A percentile compares a stretch with the other conserved stretches of the same genome.
phyloP scores from a whole-genome alignment of 2,113 vertebrate genomes.

The Corydoras maculifer region DNA sequence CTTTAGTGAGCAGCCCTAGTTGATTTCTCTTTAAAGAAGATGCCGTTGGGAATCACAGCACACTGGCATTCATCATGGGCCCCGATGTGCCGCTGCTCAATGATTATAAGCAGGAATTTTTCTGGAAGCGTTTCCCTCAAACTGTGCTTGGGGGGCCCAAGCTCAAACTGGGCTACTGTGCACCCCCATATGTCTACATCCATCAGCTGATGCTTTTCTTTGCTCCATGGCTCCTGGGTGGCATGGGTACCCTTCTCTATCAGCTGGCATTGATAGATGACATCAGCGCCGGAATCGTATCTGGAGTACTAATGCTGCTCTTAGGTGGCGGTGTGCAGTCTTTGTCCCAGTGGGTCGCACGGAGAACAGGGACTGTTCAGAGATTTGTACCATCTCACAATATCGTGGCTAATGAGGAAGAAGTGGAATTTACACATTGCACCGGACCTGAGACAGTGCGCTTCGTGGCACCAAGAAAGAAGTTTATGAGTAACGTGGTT shows the following conservation, averaged over 20 bases:
- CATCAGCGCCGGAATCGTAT: slow-evolving; percentile 69
- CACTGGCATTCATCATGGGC: slow-evolving; percentile 82
- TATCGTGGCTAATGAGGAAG: slow-evolving; percentile 86
- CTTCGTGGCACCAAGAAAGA: slow-evolving; percentile 92
- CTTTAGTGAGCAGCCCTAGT: slow-evolving; percentile 20
- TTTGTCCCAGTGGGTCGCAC: slow-evolving; percentile 71
- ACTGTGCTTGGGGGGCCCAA: slow-evolving; percentile 87
- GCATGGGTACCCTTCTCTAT: slow-evolving; percentile 80
- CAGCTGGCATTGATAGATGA: slow-evolving; percentile 79
- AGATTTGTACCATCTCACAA: slow-evolving; percentile 75
- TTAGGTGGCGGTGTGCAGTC: slow-evolving; percentile 75
- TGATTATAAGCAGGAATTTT: slow-evolving; percentile 97
- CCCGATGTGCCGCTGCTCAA: slow-evolving; percentile 96
- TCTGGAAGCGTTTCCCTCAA: slow-evolving; percentile 96
- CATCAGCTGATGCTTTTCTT: slow-evolving; percentile 88
- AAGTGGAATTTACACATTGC: slow-evolving; percentile 90
- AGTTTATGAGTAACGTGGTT: slow-evolving; percentile 76
- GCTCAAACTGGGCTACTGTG: slow-evolving; percentile 88
- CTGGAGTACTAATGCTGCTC: slow-evolving; percentile 83
- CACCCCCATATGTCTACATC: slow-evolving; percentile 86
- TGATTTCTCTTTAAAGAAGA: slow-evolving; percentile 16
- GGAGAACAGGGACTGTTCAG: slow-evolving; percentile 72
- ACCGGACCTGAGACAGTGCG: slow-evolving; percentile 82
- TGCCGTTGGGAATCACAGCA: slow-evolving; percentile 43
- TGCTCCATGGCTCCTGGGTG: slow-evolving; percentile 87